Evolutionary conservation across 1,140 invertebrate genomes (phyloP).

Genomic region (Andricus grossulariae): DNA sequence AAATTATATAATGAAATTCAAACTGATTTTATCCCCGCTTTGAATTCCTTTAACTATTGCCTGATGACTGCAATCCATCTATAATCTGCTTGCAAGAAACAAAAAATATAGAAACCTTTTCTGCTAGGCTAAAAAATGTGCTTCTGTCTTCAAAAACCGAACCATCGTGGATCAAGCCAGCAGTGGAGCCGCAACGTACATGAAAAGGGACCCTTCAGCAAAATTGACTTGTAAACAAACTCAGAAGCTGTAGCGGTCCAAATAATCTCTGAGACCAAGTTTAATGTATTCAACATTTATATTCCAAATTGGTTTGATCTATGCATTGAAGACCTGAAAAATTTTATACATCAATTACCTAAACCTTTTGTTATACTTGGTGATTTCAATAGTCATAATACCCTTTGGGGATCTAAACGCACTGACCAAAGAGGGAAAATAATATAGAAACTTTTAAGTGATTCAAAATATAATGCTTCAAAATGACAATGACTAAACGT

Average conservation of each 20-base stretch:
- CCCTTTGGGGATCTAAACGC: no score
- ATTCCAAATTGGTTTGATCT: no score
- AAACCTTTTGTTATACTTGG: no score
- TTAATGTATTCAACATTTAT: conserved; percentile 56
- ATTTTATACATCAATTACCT: no score
- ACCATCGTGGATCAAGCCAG: conserved; percentile 46
- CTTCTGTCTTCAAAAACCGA: conserved; percentile 50
- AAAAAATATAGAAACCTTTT: conserved; percentile 36
- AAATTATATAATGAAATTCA: no score
- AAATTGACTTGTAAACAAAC: conserved; percentile 54
- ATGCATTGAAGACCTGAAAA: no score
- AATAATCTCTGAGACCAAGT: conserved; percentile 40
- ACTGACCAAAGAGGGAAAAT: conserved; percentile 52
- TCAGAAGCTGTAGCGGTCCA: conserved; percentile 55
- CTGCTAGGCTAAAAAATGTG: conserved; percentile 41
- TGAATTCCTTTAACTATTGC: background rate
- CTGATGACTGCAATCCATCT: background rate
- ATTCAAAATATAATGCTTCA: conserved; percentile 50
- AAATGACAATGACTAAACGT: conserved; percentile 54
- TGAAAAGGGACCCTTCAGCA: conserved; percentile 44
- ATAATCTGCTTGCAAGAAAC: conserved; percentile 52
- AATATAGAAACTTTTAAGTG: conserved; percentile 51
- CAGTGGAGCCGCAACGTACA: conserved; percentile 55
- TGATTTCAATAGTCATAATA: no score
- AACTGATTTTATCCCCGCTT: background rate